Evolutionary conservation across 2,797 vertebrate species (phyloP), one percentile per base, ranked within the genome.

Genomic region (Muscicapa comitata): DNA sequence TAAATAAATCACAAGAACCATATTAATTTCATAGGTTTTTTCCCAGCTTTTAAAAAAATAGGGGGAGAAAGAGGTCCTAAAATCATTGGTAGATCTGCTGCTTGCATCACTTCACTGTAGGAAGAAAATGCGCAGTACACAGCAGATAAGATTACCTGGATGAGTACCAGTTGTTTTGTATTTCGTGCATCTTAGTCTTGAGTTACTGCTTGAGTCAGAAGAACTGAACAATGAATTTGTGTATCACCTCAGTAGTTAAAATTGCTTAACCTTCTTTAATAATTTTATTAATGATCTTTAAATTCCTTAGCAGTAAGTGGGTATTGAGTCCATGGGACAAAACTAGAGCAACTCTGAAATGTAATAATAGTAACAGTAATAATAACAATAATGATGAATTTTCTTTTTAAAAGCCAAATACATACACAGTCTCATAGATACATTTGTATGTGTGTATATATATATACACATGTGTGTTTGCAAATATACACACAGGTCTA

Each of bases 381-480:
- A 35, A 33, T 47, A 38, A 3, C 38, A 40, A 29, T 62, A 18
- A 10, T 70, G 7, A 43, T 21, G 13, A 38, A 4, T 29, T 6
- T 26, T n/a, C 42, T 71, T 82, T 82, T 51, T 2, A 17, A 33
- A 80, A 57, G 7, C 29, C 25, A 51, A 31, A 28, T 33, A 4
- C 24, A 33, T 12, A 43, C 9, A 19, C 10, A 65, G n/a, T 74
- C 37, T n/a, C 11, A 31, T 6, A 33, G 13, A 6, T 23, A 25
- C 12, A n/a, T 53, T 4, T 28, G 4, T n/a, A 4, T 26, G 0
- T 45, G 4, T 26, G 26, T 51, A 3, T 51, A 3, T 24, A 29
- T 8, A 10, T 13, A 53, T 8, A 29, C 6, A 26, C 2, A 48
- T 1, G 7, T 2, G 1, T 55, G 8, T 29, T 47, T 45, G 40